A percentile compares a stretch with the other conserved stretches of the same genome.
phyloP scores from a whole-genome alignment of 2,797 vertebrate species.

The Onychomys arenicola region DNA sequence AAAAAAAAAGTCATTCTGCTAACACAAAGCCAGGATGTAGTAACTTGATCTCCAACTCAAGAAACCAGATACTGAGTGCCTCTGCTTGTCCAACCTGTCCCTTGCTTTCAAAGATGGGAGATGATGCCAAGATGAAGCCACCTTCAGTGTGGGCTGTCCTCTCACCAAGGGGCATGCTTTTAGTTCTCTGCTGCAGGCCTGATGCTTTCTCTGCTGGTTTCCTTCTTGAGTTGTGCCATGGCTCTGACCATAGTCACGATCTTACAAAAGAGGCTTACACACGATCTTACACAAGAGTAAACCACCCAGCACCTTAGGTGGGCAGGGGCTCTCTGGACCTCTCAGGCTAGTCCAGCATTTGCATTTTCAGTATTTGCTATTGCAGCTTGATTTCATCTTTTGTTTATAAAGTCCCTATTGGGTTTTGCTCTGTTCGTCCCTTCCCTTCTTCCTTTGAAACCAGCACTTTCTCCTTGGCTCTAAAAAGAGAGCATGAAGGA shows the following conservation, averaged over 20 bases:
- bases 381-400: neutral
- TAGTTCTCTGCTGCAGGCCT: neutral
- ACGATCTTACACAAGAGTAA: neutral
- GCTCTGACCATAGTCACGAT: neutral
- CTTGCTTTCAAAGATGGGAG: neutral
- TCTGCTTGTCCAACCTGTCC: neutral
- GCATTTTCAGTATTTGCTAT: neutral
- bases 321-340: neutral
- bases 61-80: neutral
- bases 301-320: accelerated
- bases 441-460: neutral
- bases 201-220: neutral
- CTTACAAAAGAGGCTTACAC: neutral
- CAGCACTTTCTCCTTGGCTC: neutral
- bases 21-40: neutral
- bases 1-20: constrained; percentile 17
- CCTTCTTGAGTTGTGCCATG: neutral
- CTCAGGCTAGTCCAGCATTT: neutral
- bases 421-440: neutral
- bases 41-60: neutral
- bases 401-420: neutral
- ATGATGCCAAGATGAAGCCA: neutral
- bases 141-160: accelerated
- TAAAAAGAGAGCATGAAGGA: neutral
- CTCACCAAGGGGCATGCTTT: accelerated